These are phyloP conservation scores for Progne subis DNA, from an alignment of 2,113 vertebrate species.

Conservation along the genomic window DNA sequence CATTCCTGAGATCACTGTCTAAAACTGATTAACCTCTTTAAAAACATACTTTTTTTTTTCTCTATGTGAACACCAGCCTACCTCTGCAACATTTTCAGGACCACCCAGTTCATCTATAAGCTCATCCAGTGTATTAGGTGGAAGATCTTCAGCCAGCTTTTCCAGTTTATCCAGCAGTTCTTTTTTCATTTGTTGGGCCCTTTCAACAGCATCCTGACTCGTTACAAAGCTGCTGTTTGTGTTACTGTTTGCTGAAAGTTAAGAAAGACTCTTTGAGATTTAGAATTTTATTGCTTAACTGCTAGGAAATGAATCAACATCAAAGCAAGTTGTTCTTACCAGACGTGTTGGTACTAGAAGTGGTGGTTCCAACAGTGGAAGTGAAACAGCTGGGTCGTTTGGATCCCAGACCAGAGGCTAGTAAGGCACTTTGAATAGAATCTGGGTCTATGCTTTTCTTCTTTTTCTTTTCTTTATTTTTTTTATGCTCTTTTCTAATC, in stretches of 20 bases:
- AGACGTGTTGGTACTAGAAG: slow-evolving; percentile 73
- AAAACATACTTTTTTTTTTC: not conserved
- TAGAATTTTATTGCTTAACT: not conserved
- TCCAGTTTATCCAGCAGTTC: slow-evolving; percentile 91
- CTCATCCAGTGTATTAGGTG: slow-evolving; percentile 96
- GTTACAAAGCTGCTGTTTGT: slow-evolving; percentile 86
- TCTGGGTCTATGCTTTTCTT: slow-evolving; percentile 96
- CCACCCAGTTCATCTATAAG: slow-evolving; percentile 97
- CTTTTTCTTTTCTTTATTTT: slow-evolving; percentile 90
- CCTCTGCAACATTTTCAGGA: slow-evolving; percentile 97
- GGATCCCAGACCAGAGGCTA: slow-evolving; percentile 95
- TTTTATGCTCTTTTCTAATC: slow-evolving; percentile 96
- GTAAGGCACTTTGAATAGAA: slow-evolving; percentile 99
- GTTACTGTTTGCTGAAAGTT: slow-evolving; percentile 81
- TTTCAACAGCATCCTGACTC: slow-evolving; percentile 95
- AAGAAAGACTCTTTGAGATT: not conserved
- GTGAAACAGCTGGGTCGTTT: slow-evolving; percentile 90
- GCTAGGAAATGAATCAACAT: not conserved
- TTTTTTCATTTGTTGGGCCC: slow-evolving; percentile 94
- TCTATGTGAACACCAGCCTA: slow-evolving; percentile 31
- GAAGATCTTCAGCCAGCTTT: slow-evolving; percentile 88
- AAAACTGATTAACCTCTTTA: not conserved
- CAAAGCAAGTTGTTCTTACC: slow-evolving; percentile 44
- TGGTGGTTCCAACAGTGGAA: slow-evolving; percentile 75
- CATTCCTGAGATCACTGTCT: not conserved